A percentile compares a stretch with the other conserved stretches of the same genome.
phyloP scores from a whole-genome alignment of 1,140 invertebrate genomes.

The Neodiprion virginianus region DNA sequence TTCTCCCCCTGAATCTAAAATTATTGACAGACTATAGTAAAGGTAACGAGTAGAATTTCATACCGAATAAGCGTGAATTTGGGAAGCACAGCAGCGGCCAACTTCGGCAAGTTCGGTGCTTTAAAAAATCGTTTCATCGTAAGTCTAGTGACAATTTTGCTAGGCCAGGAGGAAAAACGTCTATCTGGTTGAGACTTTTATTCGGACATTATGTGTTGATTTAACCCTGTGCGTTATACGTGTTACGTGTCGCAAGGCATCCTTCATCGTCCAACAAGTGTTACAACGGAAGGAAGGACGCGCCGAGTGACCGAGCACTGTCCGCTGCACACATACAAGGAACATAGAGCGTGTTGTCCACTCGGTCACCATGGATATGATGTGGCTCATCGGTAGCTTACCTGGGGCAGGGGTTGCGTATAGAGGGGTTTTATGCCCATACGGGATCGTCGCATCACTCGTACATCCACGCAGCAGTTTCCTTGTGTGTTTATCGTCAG shows the following conservation, averaged over 20 bases:
- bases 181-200: too few species aligned
- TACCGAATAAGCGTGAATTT: too few species aligned
- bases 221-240: conserved; percentile 17
- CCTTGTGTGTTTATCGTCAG: too few species aligned
- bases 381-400: background rate
- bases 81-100: too few species aligned
- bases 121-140: too few species aligned
- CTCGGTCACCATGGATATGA: conserved; percentile 48
- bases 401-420: background rate
- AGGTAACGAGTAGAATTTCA: too few species aligned
- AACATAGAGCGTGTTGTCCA: conserved; percentile 26
- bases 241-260: conserved; percentile 29
- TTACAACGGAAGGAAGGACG: background rate
- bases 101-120: too few species aligned
- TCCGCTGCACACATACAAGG: background rate
- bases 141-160: too few species aligned
- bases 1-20: too few species aligned
- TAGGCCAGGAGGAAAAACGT: too few species aligned
- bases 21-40: too few species aligned
- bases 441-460: background rate
- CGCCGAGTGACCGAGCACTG: background rate
- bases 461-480: too few species aligned
- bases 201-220: background rate
- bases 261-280: conserved; percentile 12
- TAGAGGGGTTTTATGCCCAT: background rate